These are phyloP conservation scores for Platalea minor DNA, from an alignment of 2,797 vertebrate genomes.

Conservation along the genomic window DNA sequence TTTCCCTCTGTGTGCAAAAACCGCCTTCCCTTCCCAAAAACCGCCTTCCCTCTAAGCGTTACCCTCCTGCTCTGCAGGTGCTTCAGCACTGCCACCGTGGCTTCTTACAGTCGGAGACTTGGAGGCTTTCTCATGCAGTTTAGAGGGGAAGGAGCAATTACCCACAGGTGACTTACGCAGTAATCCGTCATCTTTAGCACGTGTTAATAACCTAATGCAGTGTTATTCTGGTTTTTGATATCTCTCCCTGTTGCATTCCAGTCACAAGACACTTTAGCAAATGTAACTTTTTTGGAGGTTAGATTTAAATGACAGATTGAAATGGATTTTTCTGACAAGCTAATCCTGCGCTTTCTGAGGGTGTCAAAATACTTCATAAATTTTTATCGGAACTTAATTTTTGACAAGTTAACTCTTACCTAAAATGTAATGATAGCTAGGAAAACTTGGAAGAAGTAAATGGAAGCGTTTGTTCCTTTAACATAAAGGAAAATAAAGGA, in stretches of 20 bases:
- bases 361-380: background rate
- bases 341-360: background rate
- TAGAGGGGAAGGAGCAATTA: background rate
- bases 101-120: background rate
- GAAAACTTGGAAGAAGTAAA: background rate
- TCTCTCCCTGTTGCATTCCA: rapidly evolving
- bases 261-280: background rate
- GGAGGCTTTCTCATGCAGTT: rapidly evolving
- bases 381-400: background rate
- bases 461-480: background rate
- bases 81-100: background rate
- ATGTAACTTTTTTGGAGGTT: background rate
- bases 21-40: background rate
- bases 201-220: background rate
- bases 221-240: background rate
- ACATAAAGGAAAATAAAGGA: background rate
- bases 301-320: background rate
- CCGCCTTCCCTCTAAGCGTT: background rate
- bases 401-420: background rate
- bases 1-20: background rate
- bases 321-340: background rate
- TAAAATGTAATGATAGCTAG: background rate
- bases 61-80: background rate
- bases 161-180: background rate
- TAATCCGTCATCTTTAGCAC: background rate